phyloP scores from a whole-genome alignment of 2,113 vertebrate genomes.

The Pterocles orientalis region DNA sequence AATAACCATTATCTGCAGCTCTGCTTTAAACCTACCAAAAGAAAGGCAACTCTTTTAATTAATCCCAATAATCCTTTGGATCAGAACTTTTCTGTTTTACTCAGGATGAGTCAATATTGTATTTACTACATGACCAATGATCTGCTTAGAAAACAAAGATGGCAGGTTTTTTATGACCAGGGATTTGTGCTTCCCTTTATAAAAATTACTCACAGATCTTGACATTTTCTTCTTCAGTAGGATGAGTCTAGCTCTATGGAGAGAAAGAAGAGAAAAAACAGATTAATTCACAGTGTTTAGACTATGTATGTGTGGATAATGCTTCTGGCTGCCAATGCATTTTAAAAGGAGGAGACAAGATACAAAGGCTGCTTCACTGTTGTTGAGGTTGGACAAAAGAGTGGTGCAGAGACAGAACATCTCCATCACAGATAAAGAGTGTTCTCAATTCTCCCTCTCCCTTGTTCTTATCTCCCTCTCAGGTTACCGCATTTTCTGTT shows the following conservation, averaged over 20 bases:
- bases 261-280: not conserved
- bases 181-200: not conserved
- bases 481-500: conserved; percentile 61
- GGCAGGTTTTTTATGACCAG: not conserved
- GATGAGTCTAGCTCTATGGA: not conserved
- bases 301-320: not conserved
- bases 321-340: not conserved
- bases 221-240: not conserved
- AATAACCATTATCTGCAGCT: not conserved
- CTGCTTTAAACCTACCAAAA: not conserved
- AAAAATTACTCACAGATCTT: not conserved
- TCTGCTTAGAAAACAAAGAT: not conserved
- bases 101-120: not conserved
- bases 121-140: not conserved
- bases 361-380: not conserved
- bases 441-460: conserved; percentile 18
- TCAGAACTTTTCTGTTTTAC: not conserved
- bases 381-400: conserved; percentile 8
- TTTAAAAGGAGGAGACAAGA: conserved; percentile 19
- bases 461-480: conserved; percentile 62
- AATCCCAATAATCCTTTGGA: not conserved
- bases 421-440: conserved; percentile 39
- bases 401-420: conserved; percentile 13
- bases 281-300: not conserved
- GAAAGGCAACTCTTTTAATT: not conserved